Percentiles rank a stretch among this genome's conserved stretches.
Evolutionary conservation across 2,113 vertebrate species (phyloP).

Genomic region (Lagenorhynchus albirostris): DNA sequence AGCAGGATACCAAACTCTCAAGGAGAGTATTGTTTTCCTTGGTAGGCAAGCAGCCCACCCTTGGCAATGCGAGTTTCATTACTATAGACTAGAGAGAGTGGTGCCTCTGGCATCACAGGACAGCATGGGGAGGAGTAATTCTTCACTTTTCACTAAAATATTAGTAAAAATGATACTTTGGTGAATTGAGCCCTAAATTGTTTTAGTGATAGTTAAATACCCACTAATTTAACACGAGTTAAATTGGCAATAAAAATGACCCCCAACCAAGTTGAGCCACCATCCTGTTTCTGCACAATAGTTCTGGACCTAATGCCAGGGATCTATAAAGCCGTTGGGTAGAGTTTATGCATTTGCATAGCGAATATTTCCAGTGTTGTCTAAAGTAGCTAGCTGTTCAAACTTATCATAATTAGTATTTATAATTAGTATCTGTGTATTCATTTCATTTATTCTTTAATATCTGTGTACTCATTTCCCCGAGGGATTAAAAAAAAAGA

Average conservation of each 20-base stretch:
- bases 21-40: constrained; percentile 35
- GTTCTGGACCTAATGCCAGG: constrained; percentile 54
- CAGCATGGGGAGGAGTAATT: background rate
- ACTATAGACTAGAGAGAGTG: background rate
- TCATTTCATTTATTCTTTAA: constrained; percentile 71
- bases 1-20: constrained; percentile 53
- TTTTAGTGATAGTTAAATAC: constrained; percentile 78
- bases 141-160: constrained; percentile 54
- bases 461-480: constrained; percentile 55
- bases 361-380: background rate
- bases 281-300: constrained; percentile 69
- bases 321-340: constrained; percentile 40
- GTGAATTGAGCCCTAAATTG: constrained; percentile 73
- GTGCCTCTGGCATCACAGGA: background rate
- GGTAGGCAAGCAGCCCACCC: constrained; percentile 49
- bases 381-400: constrained; percentile 42
- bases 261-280: constrained; percentile 59
- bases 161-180: constrained; percentile 73
- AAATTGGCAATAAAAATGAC: constrained; percentile 76
- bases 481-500: background rate
- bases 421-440: constrained; percentile 53
- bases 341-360: constrained; percentile 44
- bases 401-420: constrained; percentile 70
- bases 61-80: constrained; percentile 58
- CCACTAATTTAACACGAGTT: constrained; percentile 77